Evolutionary conservation across 2,113 vertebrate species (phyloP).

Genomic region (Leiothrix lutea): DNA sequence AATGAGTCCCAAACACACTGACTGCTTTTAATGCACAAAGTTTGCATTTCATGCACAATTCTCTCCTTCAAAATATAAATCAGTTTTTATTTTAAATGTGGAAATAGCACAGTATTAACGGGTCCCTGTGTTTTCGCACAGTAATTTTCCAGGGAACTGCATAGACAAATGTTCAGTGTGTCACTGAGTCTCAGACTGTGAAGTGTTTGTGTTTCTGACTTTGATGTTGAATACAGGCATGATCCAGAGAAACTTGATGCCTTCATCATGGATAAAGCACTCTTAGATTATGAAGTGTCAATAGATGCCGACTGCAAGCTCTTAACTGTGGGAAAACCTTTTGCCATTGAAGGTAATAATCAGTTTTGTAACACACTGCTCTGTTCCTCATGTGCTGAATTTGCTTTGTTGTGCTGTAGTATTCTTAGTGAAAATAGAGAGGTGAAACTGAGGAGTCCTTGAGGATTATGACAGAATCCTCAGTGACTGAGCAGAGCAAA

Average conservation of each 20-base stretch:
- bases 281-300: conserved; percentile 97
- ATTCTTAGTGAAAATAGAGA: background rate
- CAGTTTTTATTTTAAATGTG: background rate
- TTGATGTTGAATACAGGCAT: conserved; percentile 75
- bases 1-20: background rate
- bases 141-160: background rate
- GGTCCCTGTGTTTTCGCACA: background rate
- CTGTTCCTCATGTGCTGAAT: background rate
- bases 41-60: background rate
- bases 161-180: background rate
- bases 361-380: background rate
- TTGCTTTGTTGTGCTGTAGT: background rate
- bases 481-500: background rate
- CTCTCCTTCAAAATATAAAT: background rate
- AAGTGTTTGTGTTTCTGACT: conserved; percentile 33
- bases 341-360: conserved; percentile 94
- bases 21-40: background rate
- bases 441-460: background rate
- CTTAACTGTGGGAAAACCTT: conserved; percentile 95
- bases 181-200: background rate
- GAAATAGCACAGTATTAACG: too few species aligned
- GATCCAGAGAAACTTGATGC: conserved; percentile 96
- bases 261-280: conserved; percentile 99
- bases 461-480: background rate
- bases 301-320: conserved; percentile 98